Base-by-base conservation (phyloP, 2,113 vertebrate species). In the Rhinoderma darwinii region DNA sequence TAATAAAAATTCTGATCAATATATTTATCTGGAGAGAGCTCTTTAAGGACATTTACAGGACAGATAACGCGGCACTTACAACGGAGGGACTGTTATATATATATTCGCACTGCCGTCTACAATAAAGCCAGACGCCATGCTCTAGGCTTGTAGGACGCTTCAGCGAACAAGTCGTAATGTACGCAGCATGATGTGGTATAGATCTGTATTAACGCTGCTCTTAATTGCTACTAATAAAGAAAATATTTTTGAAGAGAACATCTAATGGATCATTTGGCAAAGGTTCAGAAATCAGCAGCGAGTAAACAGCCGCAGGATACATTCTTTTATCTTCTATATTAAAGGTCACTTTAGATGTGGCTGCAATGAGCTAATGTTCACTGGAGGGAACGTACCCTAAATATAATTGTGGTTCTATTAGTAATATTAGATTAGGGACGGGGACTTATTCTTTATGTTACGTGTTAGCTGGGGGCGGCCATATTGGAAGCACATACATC, bases 201-300 rank as follows among this genome's bases (percentile, higher is more conserved):
- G 51, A 30, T 50, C 82, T 22, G 25, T 25, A 9, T 82, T 15
- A 2, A 20, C 41, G 27, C 61, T 35, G 17, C 27, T 83, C 61
- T 47, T 83, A 50, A 83, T 83, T 50, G 61, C 44, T 35, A 4
- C 41, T 35, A 35, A 32, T 51, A 66, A 35, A 51, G 32, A 56
- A 54, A 27, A 39, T 10, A 73, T 54, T 83, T 35, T 70, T 35
- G 3, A 50, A 51, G 63, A 12, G 22, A 51, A 54, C 9, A 17
- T 73, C 9, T 73, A 73, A 54, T 73, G 82, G 44, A 70, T 20
- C 82, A 84, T 35, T 84, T 74, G 39, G 63, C 32, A 35, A 83
- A 72, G 27, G 44, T 17, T 70, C 30, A 66, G 81, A 83, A 66
- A 32, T 35, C 41, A 68, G 41, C 61, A 44, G 18, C 22, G 14